phyloP scores from a whole-genome alignment of 2,797 vertebrate genomes.

The Acomys russatus region DNA sequence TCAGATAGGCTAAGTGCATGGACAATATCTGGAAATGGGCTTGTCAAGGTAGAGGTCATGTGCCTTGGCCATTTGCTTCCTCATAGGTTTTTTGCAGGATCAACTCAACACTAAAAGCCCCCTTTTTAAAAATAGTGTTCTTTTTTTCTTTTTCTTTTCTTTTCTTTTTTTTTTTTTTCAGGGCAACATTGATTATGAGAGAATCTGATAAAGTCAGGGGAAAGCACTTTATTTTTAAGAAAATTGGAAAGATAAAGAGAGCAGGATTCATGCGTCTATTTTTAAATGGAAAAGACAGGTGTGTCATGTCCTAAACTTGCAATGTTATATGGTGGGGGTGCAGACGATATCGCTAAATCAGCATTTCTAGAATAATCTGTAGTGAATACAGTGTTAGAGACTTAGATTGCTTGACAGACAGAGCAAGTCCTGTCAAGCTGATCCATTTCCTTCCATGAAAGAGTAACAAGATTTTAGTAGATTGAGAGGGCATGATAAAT shows the following conservation, averaged over 20 bases:
- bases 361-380: conserved; percentile 77
- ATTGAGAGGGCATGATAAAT: conserved; percentile 78
- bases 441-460: conserved; percentile 80
- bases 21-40: background rate
- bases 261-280: conserved; percentile 49
- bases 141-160: background rate
- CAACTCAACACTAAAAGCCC: conserved; percentile 16
- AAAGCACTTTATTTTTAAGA: conserved; percentile 66
- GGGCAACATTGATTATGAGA: conserved; percentile 26
- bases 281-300: conserved; percentile 61
- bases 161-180: conserved; percentile 5
- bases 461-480: conserved; percentile 82
- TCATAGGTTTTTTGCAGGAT: conserved; percentile 4
- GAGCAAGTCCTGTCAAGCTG: conserved; percentile 78
- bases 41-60: background rate
- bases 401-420: conserved; percentile 70
- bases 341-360: conserved; percentile 40
- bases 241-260: conserved; percentile 60
- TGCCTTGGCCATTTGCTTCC: conserved; percentile 38
- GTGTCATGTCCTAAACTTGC: conserved; percentile 61
- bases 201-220: conserved; percentile 53
- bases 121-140: background rate
- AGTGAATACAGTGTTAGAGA: conserved; percentile 60
- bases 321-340: conserved; percentile 8
- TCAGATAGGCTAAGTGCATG: background rate